These are phyloP conservation scores for Hydrochoerus hydrochaeris DNA, from an alignment of 2,113 vertebrate species.

Conservation along the genomic window DNA sequence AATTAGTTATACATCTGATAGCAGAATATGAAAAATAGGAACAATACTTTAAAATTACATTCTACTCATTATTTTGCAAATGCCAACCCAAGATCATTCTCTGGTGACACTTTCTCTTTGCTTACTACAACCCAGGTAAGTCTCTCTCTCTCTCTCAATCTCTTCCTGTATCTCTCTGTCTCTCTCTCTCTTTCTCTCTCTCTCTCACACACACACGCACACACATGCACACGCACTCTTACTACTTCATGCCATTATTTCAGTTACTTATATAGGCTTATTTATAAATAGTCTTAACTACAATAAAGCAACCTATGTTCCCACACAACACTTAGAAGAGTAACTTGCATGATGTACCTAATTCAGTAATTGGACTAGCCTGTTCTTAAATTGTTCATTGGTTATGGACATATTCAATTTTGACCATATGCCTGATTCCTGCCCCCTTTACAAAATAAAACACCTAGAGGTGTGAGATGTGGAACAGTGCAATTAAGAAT, in stretches of 20 bases:
- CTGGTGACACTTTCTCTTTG: neutral
- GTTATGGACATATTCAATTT: neutral
- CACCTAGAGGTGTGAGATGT: neutral
- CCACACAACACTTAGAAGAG: neutral
- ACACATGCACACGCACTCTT: neutral
- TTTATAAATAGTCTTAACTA: neutral
- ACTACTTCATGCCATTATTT: neutral
- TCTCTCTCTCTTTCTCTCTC: too few species aligned
- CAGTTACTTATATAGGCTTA: neutral
- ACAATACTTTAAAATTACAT: slow-evolving; percentile 8
- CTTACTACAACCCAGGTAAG: neutral
- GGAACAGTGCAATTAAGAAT: neutral
- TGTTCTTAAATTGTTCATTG: neutral
- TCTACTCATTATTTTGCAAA: neutral
- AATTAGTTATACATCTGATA: neutral
- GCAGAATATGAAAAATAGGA: neutral
- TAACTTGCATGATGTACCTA: neutral
- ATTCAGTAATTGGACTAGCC: neutral
- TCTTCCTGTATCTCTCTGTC: too few species aligned
- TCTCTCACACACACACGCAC: neutral
- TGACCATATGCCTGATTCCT: neutral
- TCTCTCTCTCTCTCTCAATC: neutral
- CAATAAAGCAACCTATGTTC: neutral
- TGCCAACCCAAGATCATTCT: neutral
- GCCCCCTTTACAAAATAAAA: neutral